phyloP scores from a whole-genome alignment of 2,888 invertebrate species.

The Cryptops parisi region DNA sequence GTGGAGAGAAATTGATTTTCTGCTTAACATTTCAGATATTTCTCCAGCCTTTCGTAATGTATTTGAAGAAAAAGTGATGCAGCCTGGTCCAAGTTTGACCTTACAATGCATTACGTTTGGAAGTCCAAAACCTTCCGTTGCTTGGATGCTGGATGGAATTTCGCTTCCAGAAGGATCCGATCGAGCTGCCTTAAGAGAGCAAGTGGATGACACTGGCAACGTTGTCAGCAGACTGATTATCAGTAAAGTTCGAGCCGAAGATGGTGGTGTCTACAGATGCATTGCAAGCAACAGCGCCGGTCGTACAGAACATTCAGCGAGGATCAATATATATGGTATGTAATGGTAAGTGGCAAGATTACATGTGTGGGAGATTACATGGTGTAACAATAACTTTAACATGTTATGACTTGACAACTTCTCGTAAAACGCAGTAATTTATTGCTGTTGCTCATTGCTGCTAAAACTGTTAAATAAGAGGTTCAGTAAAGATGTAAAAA shows the following conservation, averaged over 20 bases:
- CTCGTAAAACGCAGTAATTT: no score
- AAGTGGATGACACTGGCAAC: slow-evolving; percentile 38
- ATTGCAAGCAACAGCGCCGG: slow-evolving; percentile 46
- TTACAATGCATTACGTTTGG: slow-evolving; percentile 87
- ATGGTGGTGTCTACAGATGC: slow-evolving; percentile 81
- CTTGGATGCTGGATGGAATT: slow-evolving; percentile 68
- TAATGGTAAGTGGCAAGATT: slow-evolving; percentile 13
- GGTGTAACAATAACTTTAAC: no score
- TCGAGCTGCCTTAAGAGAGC: slow-evolving; percentile 21
- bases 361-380: no score
- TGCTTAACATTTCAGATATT: slow-evolving; percentile 14
- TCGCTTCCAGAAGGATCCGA: slow-evolving; percentile 21
- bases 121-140: slow-evolving; percentile 84
- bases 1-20: no score
- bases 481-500: no score
- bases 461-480: no score
- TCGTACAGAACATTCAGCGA: slow-evolving; percentile 65
- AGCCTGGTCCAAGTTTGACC: slow-evolving; percentile 76
- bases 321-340: slow-evolving; percentile 75
- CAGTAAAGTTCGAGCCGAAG: slow-evolving; percentile 75
- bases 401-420: no score
- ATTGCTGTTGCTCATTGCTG: no score
- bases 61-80: slow-evolving; percentile 75
- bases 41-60: slow-evolving; percentile 39
- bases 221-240: slow-evolving; percentile 85